These are phyloP conservation scores for Drosophila insularis DNA, from an alignment of 1,140 invertebrate species.

Conservation along the genomic window DNA sequence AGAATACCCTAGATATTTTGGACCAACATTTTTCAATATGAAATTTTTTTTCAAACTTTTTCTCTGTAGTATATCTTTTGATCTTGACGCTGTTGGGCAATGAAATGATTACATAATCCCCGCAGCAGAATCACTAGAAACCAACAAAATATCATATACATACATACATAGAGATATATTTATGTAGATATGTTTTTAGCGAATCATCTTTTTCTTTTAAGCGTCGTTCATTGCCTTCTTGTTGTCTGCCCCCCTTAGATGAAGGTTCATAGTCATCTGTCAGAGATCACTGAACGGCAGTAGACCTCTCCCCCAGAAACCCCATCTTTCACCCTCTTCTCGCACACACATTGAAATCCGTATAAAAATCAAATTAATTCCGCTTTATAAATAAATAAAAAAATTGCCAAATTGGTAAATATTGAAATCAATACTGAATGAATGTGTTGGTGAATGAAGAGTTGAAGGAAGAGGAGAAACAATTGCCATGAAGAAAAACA, in stretches of 20 bases:
- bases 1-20: too few species aligned
- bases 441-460: not conserved
- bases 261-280: constrained; percentile 31
- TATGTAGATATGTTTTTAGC: constrained; percentile 34
- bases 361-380: constrained; percentile 57
- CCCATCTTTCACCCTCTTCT: not conserved
- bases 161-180: constrained; percentile 22
- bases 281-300: constrained; percentile 66
- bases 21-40: too few species aligned
- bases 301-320: constrained; percentile 5
- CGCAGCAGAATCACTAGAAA: not conserved
- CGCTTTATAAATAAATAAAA: constrained; percentile 38
- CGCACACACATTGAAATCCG: not conserved
- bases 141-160: constrained; percentile 35
- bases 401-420: constrained; percentile 64
- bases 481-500: constrained; percentile 22
- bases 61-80: constrained; percentile 1
- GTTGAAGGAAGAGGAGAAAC: constrained; percentile 4
- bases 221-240: constrained; percentile 66
- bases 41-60: not conserved
- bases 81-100: not conserved
- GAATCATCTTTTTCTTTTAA: constrained; percentile 46
- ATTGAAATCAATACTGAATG: constrained; percentile 64
- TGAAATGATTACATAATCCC: constrained; percentile 2
- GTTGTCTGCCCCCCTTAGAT: not conserved